phyloP scores from a whole-genome alignment of 37 sponge, comb jelly and placozoan genomes.

The Oscarella lobularis region DNA sequence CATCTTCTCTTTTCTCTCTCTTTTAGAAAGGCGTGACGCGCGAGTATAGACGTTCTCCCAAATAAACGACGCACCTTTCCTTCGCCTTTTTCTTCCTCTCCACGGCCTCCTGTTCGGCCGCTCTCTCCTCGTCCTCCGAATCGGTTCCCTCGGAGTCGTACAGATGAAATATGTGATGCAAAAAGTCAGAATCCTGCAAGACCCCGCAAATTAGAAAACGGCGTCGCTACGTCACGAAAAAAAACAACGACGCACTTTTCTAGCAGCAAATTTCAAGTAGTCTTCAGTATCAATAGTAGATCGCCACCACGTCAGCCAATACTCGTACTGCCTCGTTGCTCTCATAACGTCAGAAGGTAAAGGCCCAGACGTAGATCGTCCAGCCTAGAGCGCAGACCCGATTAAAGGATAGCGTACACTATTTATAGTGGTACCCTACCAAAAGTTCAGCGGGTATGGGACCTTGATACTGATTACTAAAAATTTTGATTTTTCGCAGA shows the following conservation, averaged over 20 bases:
- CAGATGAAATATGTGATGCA: slow-evolving; percentile 63
- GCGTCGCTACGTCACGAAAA: no score
- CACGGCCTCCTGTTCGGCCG: slow-evolving; percentile 29
- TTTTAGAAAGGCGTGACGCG: slow-evolving; percentile 9
- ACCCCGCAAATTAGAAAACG: neutral
- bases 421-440: no score
- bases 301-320: slow-evolving; percentile 56
- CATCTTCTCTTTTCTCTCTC: slow-evolving; percentile 25
- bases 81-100: slow-evolving; percentile 24
- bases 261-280: slow-evolving; percentile 51
- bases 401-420: no score
- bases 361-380: no score
- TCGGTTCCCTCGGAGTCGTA: slow-evolving; percentile 78
- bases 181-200: slow-evolving; percentile 67
- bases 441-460: slow-evolving; percentile 13
- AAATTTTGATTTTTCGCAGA: no score
- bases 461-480: slow-evolving; percentile 11
- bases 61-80: slow-evolving; percentile 8
- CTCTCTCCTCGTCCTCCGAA: slow-evolving; percentile 56
- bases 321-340: slow-evolving; percentile 13
- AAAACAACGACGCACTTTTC: no score
- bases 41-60: neutral
- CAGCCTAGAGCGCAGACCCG: no score
- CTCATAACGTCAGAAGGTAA: slow-evolving; percentile 9
- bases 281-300: slow-evolving; percentile 53